Evolutionary conservation across 2,888 invertebrate genomes (phyloP).

Genomic region (Elmis aenea): DNA sequence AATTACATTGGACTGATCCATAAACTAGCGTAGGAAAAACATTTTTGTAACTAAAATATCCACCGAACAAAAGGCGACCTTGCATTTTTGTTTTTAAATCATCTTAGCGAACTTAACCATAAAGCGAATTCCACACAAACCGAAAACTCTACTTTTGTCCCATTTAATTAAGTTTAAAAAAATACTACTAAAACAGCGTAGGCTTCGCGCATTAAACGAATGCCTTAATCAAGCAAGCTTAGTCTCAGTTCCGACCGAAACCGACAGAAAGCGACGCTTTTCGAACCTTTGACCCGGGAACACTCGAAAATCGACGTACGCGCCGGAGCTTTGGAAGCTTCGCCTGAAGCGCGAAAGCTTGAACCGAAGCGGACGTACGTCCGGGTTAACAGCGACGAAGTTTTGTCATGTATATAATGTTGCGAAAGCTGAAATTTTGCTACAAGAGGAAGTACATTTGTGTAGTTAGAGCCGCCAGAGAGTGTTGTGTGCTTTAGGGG

Average conservation of each 20-base stretch:
- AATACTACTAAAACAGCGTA: too few species aligned
- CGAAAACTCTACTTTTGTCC: too few species aligned
- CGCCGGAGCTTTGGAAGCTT: slow-evolving; percentile 1
- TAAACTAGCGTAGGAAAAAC: too few species aligned
- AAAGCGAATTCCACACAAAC: too few species aligned
- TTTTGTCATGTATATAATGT: slow-evolving; percentile 15
- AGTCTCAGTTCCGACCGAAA: slow-evolving; percentile 7
- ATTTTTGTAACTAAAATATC: too few species aligned
- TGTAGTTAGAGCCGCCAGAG: too few species aligned
- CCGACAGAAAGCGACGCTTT: slow-evolving; percentile 7
- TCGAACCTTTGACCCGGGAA: slow-evolving; percentile 5
- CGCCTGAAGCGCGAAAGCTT: slow-evolving; percentile 8
- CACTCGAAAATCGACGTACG: slow-evolving; percentile 6
- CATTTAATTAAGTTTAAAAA: too few species aligned
- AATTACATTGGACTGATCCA: too few species aligned
- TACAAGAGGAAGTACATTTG: slow-evolving; percentile 12
- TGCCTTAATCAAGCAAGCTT: slow-evolving; percentile 7
- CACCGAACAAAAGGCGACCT: too few species aligned
- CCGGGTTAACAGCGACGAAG: neutral
- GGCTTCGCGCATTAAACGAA: slow-evolving; percentile 6
- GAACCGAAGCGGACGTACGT: slow-evolving; percentile 9
- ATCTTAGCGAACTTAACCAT: too few species aligned
- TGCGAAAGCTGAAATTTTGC: slow-evolving; percentile 14
- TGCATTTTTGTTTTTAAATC: too few species aligned
- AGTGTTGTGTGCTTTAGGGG: too few species aligned